A percentile compares a stretch with the other conserved stretches of the same genome.
Conservation (phyloP, 2,113 vertebrate species). For the Gallinago jamesoni region DNA sequence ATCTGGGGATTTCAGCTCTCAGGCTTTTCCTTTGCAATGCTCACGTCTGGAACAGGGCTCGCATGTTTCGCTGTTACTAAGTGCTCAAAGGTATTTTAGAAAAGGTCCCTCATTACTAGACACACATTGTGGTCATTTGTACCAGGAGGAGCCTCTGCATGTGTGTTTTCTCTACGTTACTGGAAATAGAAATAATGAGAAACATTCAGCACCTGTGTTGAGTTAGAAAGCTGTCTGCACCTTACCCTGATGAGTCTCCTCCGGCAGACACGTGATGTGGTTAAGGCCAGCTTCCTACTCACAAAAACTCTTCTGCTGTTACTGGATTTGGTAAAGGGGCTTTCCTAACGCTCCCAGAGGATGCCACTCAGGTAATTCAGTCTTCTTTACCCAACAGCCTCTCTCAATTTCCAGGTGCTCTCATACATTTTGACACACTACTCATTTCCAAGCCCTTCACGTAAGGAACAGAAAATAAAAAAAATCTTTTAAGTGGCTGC, state of each 20-base stretch:
- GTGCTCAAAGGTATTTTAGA: neutral
- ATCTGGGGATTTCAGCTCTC: neutral
- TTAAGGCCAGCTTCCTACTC: neutral
- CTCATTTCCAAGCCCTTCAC: neutral
- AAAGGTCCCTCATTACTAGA: neutral
- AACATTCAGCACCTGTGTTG: neutral
- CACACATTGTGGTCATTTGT: accelerated
- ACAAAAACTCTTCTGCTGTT: neutral
- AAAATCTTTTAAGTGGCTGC: neutral
- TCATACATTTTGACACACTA: neutral
- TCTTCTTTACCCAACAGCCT: neutral
- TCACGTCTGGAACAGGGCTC: neutral
- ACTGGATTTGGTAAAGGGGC: neutral
- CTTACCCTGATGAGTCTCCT: neutral
- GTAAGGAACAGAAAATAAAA: neutral
- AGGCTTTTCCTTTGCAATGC: neutral
- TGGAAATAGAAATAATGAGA: neutral
- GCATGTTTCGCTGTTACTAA: neutral
- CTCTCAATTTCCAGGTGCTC: neutral
- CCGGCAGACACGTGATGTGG: neutral
- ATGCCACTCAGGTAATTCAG: neutral
- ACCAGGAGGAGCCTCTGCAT: neutral
- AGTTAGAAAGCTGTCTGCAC: slow-evolving; percentile 27
- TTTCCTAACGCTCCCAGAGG: neutral
- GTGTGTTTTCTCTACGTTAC: neutral